phyloP scores from a whole-genome alignment of 2,113 vertebrate genomes.

The Delphinapterus leucas region DNA sequence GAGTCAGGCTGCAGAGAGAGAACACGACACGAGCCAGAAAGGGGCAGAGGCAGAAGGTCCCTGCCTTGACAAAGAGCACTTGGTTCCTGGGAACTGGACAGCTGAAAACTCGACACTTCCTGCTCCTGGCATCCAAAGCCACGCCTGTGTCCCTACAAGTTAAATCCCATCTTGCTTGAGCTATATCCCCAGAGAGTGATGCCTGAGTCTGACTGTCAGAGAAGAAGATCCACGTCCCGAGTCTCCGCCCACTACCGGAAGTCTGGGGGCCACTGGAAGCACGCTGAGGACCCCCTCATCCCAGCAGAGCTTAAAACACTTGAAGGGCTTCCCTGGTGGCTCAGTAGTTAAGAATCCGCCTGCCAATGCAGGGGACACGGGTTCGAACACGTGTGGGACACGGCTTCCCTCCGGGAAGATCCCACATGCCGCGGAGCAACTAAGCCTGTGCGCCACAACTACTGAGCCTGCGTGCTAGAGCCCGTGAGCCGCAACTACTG shows the following conservation, averaged over 20 bases:
- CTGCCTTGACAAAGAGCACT: background rate
- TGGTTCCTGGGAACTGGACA: background rate
- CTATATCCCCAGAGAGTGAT: background rate
- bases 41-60: background rate
- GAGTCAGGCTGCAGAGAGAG: background rate
- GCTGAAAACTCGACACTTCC: background rate
- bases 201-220: background rate
- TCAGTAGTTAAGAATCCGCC: too few species aligned
- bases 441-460: too few species aligned
- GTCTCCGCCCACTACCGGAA: background rate
- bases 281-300: too few species aligned
- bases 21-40: background rate
- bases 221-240: background rate
- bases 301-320: accelerated
- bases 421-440: too few species aligned
- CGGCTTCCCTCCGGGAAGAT: too few species aligned
- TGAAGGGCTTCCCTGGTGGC: too few species aligned
- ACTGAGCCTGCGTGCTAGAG: too few species aligned
- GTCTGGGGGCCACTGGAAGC: background rate
- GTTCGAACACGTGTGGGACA: too few species aligned
- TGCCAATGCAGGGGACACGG: too few species aligned
- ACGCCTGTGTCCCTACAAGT: too few species aligned
- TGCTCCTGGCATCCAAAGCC: background rate
- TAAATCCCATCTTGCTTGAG: background rate
- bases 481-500: too few species aligned